These are phyloP conservation scores for Halcyon smyrnensis DNA, from an alignment of 2,797 vertebrate genomes.

Conservation along the genomic window DNA sequence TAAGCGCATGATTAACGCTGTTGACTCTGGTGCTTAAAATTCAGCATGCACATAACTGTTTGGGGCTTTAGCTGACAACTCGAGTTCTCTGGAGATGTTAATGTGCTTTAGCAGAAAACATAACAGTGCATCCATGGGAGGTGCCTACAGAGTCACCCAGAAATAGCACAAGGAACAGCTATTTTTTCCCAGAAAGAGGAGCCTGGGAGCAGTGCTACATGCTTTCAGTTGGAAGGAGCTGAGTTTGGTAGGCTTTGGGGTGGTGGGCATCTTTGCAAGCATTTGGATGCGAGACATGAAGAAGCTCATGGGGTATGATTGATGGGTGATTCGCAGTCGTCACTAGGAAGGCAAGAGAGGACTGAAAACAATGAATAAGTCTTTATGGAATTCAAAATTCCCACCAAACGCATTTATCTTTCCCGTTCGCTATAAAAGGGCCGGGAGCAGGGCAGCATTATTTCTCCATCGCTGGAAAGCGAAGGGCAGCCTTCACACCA, in stretches of 20 bases:
- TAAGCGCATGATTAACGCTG: conserved; percentile 1
- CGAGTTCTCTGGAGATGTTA: conserved; percentile 43
- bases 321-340: neutral
- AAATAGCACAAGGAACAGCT: conserved; percentile 55
- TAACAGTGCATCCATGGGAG: conserved; percentile 53
- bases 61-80: conserved; percentile 50
- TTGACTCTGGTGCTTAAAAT: conserved; percentile 66
- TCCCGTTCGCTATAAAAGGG: conserved; percentile 16
- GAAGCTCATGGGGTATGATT: neutral
- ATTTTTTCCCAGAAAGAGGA: conserved; percentile 45
- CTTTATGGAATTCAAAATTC: conserved; percentile 53
- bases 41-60: conserved; percentile 23
- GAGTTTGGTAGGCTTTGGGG: neutral
- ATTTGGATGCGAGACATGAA: neutral
- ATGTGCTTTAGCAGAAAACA: conserved; percentile 54
- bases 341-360: neutral
- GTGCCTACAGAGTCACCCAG: conserved; percentile 53
- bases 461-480: conserved; percentile 1
- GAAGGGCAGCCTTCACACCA: conserved; percentile 44
- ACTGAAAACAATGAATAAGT: conserved; percentile 42
- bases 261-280: neutral
- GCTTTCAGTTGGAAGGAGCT: neutral
- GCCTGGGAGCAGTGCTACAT: conserved; percentile 9
- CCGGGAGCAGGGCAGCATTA: neutral
- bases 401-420: conserved; percentile 35